Evolutionary conservation across 2,888 invertebrate genomes (phyloP), one percentile per base, ranked within the genome.

Genomic region (Drosophila mimetica): DNA sequence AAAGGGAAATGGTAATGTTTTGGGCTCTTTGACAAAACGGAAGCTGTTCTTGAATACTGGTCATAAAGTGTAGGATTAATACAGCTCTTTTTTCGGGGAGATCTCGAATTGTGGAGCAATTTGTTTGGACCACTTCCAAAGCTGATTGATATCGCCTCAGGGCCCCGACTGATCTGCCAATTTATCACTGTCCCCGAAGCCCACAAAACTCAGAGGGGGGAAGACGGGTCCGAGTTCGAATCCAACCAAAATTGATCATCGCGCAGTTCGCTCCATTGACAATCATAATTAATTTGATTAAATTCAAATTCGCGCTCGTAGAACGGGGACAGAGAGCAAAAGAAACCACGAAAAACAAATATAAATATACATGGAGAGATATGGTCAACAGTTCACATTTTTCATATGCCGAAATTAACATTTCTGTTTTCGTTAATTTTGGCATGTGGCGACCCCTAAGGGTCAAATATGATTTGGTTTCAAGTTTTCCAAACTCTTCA

Each of bases 391-490:
- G 52, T 67, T 60, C 61, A 71, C 71, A 71, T 76, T 82, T 80
- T 75, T 79, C 69, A 67, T 71, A 44, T 69, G 61, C 20, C 50
- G 55, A 82, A 80, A 86, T 82, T 82, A 79, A 78, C 82, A 85
- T 82, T 79, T 82, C 59, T 80, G 76, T 66, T 69, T 74, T 69
- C 51, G 67, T 74, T 69, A 61, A 61, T 73, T 70, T 70, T 70
- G 69, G 71, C 88, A 85, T 81, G 88, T 57, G 86, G 57, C 54
- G 84, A 82, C 89, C 83, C 89, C 85, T 74, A 20, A 65, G 87
- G 84, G 84, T 88, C 89, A 88, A 84, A 88, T 75, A 70, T 88
- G 87, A 88, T 84, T 83, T 73, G 77, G 57, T 83, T 74, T 86
- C 70, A 58, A 73, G 82, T 78, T 86, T 74, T 63, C 60, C 71